Conservation (phyloP, 2,797 vertebrate genomes). For the Urophycis tenuis region DNA sequence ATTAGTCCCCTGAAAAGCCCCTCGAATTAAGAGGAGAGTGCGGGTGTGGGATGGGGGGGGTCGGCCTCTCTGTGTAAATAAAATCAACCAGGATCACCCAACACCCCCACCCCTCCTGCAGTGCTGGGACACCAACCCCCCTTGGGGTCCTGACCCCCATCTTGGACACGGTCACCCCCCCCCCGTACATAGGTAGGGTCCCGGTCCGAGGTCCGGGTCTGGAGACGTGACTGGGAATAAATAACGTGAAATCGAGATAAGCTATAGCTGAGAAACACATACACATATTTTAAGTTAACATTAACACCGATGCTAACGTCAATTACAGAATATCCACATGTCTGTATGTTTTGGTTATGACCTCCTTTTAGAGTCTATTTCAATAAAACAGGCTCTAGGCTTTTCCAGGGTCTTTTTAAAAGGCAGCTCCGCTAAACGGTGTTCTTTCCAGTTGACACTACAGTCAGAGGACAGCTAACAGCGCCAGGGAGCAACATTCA, state of each 20-base stretch:
- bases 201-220: too few relatives aligned
- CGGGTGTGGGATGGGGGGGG: slow-evolving; percentile 20
- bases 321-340: background rate
- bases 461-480: background rate
- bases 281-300: background rate
- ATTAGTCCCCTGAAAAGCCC: slow-evolving; percentile 70
- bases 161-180: background rate
- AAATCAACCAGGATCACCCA: slow-evolving; percentile 44
- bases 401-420: background rate
- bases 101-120: slow-evolving; percentile 30
- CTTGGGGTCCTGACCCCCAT: background rate
- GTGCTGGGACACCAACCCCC: background rate
- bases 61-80: slow-evolving; percentile 36
- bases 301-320: background rate
- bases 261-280: background rate
- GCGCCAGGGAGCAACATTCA: background rate
- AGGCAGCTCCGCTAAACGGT: background rate
- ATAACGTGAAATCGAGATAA: background rate
- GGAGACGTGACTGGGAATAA: background rate
- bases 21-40: slow-evolving; percentile 34
- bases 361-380: background rate
- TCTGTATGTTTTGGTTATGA: background rate
- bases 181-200: background rate
- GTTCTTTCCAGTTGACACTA: background rate
- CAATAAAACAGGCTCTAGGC: background rate